Base-by-base conservation (phyloP, 2,888 invertebrate genomes). In the Hyalella azteca region DNA sequence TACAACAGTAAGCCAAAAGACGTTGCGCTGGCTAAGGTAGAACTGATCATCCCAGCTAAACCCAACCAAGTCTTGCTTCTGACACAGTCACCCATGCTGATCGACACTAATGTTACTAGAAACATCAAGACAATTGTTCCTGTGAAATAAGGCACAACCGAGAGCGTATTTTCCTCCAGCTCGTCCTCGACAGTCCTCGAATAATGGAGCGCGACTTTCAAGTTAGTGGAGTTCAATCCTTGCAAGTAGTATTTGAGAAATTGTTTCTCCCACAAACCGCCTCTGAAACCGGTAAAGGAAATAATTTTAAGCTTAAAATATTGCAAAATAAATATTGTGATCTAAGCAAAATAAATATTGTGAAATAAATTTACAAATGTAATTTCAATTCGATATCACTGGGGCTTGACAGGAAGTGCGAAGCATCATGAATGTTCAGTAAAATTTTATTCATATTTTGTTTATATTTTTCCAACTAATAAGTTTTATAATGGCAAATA, bases 61-160 rank as follows among this genome's bases (percentile, higher is more conserved):
- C 97, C 97, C 22, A 97, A 88, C 92, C 94, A 94, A 0, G 97
- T 96, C 87, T 97, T 96, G 40, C 95, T 95, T 79, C 95, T 91
- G 39, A 96, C 95, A 92, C 95, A 95, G 87, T 96, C 97, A 13
- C 93, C 91, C 95, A 95, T 96, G 93, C 95, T 94, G 87, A 95
- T 95, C 0, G 96, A 95, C 19, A 94, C 90, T 45, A 94, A 88
- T 75, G 93, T 93, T 86, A 91, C 91, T 79, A 94, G 87, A 0
- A 94, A 93, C 94, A 97, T 95, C 77, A 96, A 91, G 81, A 93
- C 89, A 87, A 96, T 95, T 0, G 96, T 95, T 76, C 95, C 94
- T 81, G 87, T 86, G 83, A 89, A 87, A 82, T 88, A 84, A 7
- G 81, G 82, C 77, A 75, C 78, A n/a, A 85, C 82, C 49, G 95